Evolutionary conservation across 2,888 invertebrate genomes (phyloP), one percentile per base, ranked within the genome.

Genomic region (Drosophila paranaensis): DNA sequence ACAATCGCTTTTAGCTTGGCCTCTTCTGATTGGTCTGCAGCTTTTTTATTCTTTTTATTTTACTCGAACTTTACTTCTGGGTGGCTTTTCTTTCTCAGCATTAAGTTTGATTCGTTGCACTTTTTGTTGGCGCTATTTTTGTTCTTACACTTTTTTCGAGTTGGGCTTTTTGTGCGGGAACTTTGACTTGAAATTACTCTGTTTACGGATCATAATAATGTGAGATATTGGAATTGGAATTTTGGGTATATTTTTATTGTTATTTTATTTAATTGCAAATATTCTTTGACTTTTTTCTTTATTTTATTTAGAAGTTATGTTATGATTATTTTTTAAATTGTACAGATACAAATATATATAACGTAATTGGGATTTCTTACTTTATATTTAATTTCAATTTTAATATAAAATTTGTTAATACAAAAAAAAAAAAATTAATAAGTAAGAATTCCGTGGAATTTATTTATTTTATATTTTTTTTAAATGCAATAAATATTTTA

Each of bases 21-120:
- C 55, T 65, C 54, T 66, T 81, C 71, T 77, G 82, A 84, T 88
- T 84, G 84, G 84, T 73, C 72, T 70, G 62, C 43, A 33, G 64
- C 37, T 57, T 77, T 68, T 67, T 67, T 16, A n/a, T 40, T 39
- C 20, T 68, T 65, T 70, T 69, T 55, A 30, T 40, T 57, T 46
- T 51, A 56, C 69, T 66, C 56, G 51, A 75, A 63, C 69, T 69
- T 64, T 63, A 71, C 68, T 80, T 80, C 76, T 84, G 88, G 78
- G 85, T 84, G 87, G 84, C 54, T 80, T 83, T 79, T 35, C 51
- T 30, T 62, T 65, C 46, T 60, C 16, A 30, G 53, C n/a, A 39
- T 60, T 46, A 6, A 10, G 50, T 50, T 65, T 46, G 73, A 74
- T 78, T 75, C 35, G 75, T 60, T 77, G 63, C 62, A 69, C 53